Conservation (phyloP, 2,113 vertebrate genomes). For the Geococcyx californianus region DNA sequence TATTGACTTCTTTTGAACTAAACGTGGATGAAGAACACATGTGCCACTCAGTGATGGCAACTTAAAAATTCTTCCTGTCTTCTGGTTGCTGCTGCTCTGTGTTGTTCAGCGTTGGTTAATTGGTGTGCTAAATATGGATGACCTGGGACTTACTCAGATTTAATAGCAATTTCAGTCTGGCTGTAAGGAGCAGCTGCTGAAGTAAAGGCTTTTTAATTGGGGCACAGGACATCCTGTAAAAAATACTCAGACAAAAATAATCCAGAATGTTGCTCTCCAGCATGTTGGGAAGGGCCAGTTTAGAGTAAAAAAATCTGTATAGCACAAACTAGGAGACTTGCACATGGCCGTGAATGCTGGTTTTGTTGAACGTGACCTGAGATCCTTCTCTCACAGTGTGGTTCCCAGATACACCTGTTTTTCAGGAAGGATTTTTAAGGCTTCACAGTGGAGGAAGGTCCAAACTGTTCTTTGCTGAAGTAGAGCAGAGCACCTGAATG, state of each 20-base stretch:
- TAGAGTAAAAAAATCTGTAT: not conserved
- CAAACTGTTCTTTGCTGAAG: not conserved
- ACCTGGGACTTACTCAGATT: conserved; percentile 16
- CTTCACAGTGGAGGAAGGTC: not conserved
- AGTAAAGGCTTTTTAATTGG: conserved; percentile 41
- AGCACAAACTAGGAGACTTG: not conserved
- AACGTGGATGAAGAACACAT: not conserved
- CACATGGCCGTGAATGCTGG: rapidly evolving
- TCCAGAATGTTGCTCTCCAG: not conserved
- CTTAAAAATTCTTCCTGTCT: not conserved
- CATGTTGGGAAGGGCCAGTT: not conserved
- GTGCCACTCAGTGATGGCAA: not conserved
- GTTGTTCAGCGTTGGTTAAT: not conserved
- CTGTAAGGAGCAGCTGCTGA: not conserved
- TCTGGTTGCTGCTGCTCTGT: not conserved
- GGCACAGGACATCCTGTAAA: not conserved
- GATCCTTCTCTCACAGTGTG: not conserved
- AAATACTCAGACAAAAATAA: not conserved
- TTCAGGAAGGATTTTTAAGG: not conserved
- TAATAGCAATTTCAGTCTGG: conserved; percentile 28
- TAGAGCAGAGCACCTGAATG: not conserved
- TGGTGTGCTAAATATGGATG: not conserved
- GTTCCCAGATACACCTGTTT: rapidly evolving
- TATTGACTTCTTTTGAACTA: not conserved
- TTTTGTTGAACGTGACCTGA: rapidly evolving